Evolutionary conservation across 2,797 vertebrate species (phyloP).

Genomic region (Decapterus maruadsi): DNA sequence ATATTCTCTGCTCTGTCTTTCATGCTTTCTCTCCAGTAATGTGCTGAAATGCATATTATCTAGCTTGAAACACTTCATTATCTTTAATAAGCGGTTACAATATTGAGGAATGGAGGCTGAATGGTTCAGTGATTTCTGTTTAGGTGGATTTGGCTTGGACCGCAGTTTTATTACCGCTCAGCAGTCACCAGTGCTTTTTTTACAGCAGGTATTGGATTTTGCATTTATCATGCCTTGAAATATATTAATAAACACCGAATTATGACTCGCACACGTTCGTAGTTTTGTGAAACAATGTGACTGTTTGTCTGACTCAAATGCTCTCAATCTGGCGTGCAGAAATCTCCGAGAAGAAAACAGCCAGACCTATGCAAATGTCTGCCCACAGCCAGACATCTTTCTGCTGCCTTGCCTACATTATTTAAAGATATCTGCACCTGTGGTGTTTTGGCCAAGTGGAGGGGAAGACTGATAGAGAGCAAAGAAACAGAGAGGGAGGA

Average conservation of each 20-base stretch:
- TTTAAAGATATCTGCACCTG: slow-evolving; percentile 18
- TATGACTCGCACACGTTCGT: slow-evolving; percentile 46
- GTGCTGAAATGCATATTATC: slow-evolving; percentile 37
- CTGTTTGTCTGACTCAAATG: slow-evolving; percentile 47
- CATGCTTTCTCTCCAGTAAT: slow-evolving; percentile 21
- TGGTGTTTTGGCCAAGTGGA: background rate
- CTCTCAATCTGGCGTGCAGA: slow-evolving; percentile 38
- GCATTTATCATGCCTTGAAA: slow-evolving; percentile 46
- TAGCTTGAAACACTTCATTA: slow-evolving; percentile 56
- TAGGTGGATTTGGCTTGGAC: slow-evolving; percentile 42
- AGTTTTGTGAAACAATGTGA: slow-evolving; percentile 29
- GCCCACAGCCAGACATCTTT: slow-evolving; percentile 2
- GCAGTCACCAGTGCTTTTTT: slow-evolving; percentile 27
- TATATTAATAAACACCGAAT: slow-evolving; percentile 54
- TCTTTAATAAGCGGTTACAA: slow-evolving; percentile 61
- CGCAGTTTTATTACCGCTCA: slow-evolving; percentile 41
- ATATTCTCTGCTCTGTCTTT: slow-evolving; percentile 11
- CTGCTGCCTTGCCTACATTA: background rate
- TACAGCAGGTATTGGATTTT: slow-evolving; percentile 34
- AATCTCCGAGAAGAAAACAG: slow-evolving; percentile 23
- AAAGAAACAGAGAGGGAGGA: background rate
- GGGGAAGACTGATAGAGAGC: background rate
- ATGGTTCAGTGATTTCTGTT: slow-evolving; percentile 62
- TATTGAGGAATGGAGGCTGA: slow-evolving; percentile 48
- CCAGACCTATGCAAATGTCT: slow-evolving; percentile 15